Percentiles rank a stretch among this genome's conserved stretches.
phyloP scores from a whole-genome alignment of 2,888 invertebrate species.

The Onthophagus sagittarius region DNA sequence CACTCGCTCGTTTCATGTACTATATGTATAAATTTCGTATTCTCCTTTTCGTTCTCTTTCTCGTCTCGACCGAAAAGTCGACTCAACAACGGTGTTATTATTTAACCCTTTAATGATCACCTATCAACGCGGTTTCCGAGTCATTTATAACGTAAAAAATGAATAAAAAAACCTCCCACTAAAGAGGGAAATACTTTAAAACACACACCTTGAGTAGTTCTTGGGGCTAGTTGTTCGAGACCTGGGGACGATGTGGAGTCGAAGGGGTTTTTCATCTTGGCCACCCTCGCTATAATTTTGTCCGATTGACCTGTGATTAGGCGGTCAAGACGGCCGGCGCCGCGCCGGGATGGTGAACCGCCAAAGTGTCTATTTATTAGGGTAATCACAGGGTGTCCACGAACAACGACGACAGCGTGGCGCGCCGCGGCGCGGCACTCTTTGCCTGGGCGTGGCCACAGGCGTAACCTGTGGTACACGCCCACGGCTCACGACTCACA shows the following conservation, averaged over 20 bases:
- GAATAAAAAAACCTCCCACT: slow-evolving; percentile 31
- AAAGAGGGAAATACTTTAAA: slow-evolving; percentile 29
- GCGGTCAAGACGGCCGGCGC: slow-evolving; percentile 44
- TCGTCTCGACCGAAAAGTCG: neutral
- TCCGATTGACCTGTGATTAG: slow-evolving; percentile 47
- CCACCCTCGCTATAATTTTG: slow-evolving; percentile 46
- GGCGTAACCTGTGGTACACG: slow-evolving; percentile 40
- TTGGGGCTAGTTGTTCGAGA: slow-evolving; percentile 15
- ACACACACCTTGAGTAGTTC: slow-evolving; percentile 26
- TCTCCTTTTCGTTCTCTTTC: no score
- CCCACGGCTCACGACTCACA: slow-evolving; percentile 44
- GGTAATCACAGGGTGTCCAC: slow-evolving; percentile 46
- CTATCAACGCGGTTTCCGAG: slow-evolving; percentile 28
- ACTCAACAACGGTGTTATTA: slow-evolving; percentile 13
- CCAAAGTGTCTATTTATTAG: slow-evolving; percentile 49
- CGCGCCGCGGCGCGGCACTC: slow-evolving; percentile 30
- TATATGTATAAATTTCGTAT: no score
- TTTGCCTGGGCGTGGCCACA: slow-evolving; percentile 38
- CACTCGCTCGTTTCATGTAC: no score
- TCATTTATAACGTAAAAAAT: slow-evolving; percentile 27
- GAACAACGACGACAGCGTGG: slow-evolving; percentile 23
- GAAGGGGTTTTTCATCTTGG: slow-evolving; percentile 25
- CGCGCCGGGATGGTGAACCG: slow-evolving; percentile 30
- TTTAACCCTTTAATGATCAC: slow-evolving; percentile 27
- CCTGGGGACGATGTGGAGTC: neutral